phyloP scores from a whole-genome alignment of 2,888 invertebrate species.

The Neoitamus cyanurus region DNA sequence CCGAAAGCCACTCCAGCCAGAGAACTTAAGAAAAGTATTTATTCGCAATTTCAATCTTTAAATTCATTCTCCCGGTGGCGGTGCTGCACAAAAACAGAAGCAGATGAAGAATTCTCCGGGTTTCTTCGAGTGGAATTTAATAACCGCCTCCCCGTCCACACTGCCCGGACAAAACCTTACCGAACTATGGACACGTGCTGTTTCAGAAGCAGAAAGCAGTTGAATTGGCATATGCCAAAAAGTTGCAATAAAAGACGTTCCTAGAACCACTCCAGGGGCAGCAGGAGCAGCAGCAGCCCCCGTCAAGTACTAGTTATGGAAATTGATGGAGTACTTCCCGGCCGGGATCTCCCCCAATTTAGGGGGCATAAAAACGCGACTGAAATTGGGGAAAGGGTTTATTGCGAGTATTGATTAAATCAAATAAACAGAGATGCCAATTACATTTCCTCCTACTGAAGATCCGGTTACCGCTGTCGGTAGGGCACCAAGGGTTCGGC shows the following conservation, averaged over 20 bases:
- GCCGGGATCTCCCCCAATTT: neutral
- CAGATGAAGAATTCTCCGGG: neutral
- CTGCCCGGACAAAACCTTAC: neutral
- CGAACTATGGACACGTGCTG: constrained; percentile 21
- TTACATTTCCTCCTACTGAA: constrained; percentile 5
- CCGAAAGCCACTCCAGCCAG: neutral
- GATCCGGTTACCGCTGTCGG: neutral
- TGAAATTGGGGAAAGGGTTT: neutral
- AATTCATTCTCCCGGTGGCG: neutral
- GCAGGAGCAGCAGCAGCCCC: neutral
- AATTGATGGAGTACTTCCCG: neutral
- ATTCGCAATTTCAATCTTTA: constrained; percentile 18
- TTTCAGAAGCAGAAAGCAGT: constrained; percentile 4
- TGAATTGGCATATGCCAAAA: constrained; percentile 44
- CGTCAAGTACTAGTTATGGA: constrained; percentile 31
- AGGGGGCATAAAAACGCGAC: neutral
- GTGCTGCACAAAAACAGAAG: neutral
- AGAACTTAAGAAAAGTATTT: neutral
- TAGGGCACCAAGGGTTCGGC: neutral
- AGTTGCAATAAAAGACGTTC: constrained; percentile 31
- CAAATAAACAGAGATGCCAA: constrained; percentile 34
- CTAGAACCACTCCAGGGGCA: neutral
- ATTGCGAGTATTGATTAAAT: constrained; percentile 26
- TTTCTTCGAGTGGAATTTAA: constrained; percentile 36
- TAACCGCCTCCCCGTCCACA: neutral